These are phyloP conservation scores for Hermodice carunculata DNA, from an alignment of 2,888 invertebrate species.

Conservation along the genomic window DNA sequence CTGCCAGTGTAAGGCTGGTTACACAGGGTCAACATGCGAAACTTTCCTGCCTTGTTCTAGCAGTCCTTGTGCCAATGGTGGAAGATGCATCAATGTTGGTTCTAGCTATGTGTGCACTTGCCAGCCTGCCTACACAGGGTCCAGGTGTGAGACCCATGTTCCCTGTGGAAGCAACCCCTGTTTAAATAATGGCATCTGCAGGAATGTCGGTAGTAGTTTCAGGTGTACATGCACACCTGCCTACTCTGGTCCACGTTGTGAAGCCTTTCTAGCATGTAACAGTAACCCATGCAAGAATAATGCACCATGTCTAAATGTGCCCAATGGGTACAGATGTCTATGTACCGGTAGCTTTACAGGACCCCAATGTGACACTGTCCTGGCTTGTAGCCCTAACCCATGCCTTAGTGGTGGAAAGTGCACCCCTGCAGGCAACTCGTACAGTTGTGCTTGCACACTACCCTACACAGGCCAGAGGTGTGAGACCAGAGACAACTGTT, in stretches of 20 bases:
- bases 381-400: too few relatives aligned
- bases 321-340: slow-evolving; percentile 10
- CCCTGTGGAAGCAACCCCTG: slow-evolving; percentile 35
- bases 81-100: slow-evolving; percentile 18
- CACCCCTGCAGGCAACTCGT: too few relatives aligned
- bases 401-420: too few relatives aligned
- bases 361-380: slow-evolving; percentile 45
- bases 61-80: slow-evolving; percentile 49
- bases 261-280: slow-evolving; percentile 37
- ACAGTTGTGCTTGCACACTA: slow-evolving; percentile 48
- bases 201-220: slow-evolving; percentile 7
- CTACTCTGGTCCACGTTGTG: slow-evolving; percentile 32
- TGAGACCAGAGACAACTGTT: slow-evolving; percentile 46
- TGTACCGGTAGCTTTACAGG: slow-evolving; percentile 46
- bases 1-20: slow-evolving; percentile 40
- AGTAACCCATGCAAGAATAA: slow-evolving; percentile 46
- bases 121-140: slow-evolving; percentile 27
- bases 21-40: slow-evolving; percentile 45
- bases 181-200: slow-evolving; percentile 23
- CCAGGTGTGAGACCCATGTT: slow-evolving; percentile 34
- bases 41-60: slow-evolving; percentile 40
- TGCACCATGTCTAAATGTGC: slow-evolving; percentile 37
- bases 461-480: slow-evolving; percentile 54
- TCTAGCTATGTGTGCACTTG: slow-evolving; percentile 30
- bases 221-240: slow-evolving; percentile 27